These are phyloP conservation scores for Pteria penguin DNA, from an alignment of 2,888 invertebrate genomes.

Conservation along the genomic window DNA sequence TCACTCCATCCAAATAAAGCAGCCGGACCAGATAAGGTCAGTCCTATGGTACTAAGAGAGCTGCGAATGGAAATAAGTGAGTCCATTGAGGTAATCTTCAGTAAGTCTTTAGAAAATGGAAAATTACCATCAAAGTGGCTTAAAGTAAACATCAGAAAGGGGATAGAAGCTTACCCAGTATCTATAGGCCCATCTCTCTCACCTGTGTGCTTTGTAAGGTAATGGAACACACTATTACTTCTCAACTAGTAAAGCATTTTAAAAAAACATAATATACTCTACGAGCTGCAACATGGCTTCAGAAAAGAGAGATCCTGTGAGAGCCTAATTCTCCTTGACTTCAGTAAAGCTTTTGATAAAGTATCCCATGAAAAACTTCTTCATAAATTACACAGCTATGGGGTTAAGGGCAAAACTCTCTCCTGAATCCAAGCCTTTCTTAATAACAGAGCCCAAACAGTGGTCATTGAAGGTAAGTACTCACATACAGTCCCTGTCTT, in stretches of 20 bases:
- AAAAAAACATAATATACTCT: too few relatives aligned
- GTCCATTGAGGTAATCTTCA: neutral
- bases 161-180: neutral
- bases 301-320: too few relatives aligned
- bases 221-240: neutral
- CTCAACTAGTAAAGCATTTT: neutral
- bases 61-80: neutral
- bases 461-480: too few relatives aligned
- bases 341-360: too few relatives aligned
- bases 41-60: neutral
- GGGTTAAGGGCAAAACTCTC: too few relatives aligned
- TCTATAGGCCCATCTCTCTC: neutral
- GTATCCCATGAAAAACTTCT: too few relatives aligned
- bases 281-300: too few relatives aligned
- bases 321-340: too few relatives aligned
- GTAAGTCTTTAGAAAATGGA: neutral
- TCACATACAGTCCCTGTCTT: too few relatives aligned
- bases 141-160: neutral
- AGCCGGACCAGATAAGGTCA: neutral
- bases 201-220: neutral
- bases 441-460: too few relatives aligned
- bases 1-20: neutral
- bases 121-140: neutral
- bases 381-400: too few relatives aligned
- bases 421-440: too few relatives aligned